Conservation (phyloP, 2,113 vertebrate genomes). For the Pseudorhombus dupliciocellatus region DNA sequence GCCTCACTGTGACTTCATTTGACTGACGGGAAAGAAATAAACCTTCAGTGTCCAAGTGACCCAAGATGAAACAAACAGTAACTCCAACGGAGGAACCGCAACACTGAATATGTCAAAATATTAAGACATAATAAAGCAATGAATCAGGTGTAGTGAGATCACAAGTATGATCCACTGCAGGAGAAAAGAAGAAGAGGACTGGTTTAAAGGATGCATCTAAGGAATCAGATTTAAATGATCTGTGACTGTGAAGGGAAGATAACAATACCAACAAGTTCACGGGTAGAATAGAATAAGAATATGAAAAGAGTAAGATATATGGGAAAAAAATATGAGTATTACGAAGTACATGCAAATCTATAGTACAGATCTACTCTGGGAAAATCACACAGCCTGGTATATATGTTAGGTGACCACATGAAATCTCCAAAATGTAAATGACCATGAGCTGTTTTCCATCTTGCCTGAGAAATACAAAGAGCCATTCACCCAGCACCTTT, state of each 20-base stretch:
- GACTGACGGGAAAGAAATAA: conserved; percentile 27
- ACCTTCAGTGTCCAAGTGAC: background rate
- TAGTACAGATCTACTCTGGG: background rate
- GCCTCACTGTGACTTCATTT: conserved; percentile 53
- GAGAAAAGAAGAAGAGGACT: too few species aligned
- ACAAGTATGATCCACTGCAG: too few species aligned
- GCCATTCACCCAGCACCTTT: conserved; percentile 59
- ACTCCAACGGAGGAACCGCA: background rate
- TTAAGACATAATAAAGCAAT: background rate
- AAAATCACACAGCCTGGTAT: conserved; percentile 26
- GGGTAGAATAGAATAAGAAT: too few species aligned
- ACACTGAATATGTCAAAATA: background rate
- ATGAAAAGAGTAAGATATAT: background rate
- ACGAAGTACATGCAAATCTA: background rate
- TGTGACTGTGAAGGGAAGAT: too few species aligned
- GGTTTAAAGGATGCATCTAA: background rate
- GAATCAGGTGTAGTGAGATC: background rate
- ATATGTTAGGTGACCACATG: conserved; percentile 45
- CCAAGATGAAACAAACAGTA: background rate
- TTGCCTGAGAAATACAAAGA: conserved; percentile 57
- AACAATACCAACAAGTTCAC: too few species aligned
- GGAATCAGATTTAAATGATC: background rate
- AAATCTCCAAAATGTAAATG: conserved; percentile 58
- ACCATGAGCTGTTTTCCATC: conserved; percentile 55
- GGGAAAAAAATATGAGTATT: background rate